Evolutionary conservation across 2,888 invertebrate species (phyloP), one percentile per base, ranked within the genome.

Genomic region (Melangyna quadrimaculata): DNA sequence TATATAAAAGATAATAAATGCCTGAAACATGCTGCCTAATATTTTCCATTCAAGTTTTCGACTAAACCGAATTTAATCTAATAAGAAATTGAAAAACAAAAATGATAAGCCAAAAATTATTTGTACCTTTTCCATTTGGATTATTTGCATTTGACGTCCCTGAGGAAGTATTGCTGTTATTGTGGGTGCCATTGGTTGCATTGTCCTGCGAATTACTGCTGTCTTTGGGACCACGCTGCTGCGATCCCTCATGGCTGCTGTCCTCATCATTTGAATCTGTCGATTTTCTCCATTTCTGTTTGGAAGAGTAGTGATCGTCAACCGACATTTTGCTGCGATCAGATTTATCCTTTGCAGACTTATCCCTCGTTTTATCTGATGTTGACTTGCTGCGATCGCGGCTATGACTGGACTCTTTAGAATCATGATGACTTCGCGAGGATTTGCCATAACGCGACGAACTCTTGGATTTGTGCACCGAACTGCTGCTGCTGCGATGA

Each of bases 201-300:
- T 77, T 71, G 19, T 87, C 74, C 12, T 45, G 48, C 0, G 86
- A 78, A 59, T 51, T 53, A 22, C 79, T 75, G n/a, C 19, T 75
- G 6, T 81, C 74, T 6, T 78, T 86, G 0, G 72, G 75, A 35
- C 27, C 59, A 17, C 29, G 24, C 5, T 43, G 17, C 5, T 69
- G 51, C 0, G 67, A 40, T 2, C 63, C 75, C 3, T 89, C 88
- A 0, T 89, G 88, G 0, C 93, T 93, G 2, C 93, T 93, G 74
- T 93, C 94, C 12, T 92, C 89, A 6, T 95, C 96, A 88, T 96
- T 96, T 0, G 96, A 96, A 91, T 97, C 97, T 0, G 96, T 95
- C 0, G 96, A 96, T 63, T 96, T 93, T 8, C 96, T 93, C 87
- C 94, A 94, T 70, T 94, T 95, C 0, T 94, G 93, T 43, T 95